Evolutionary conservation across 2,797 vertebrate genomes (phyloP).

Genomic region (Sebastes hubbsi): DNA sequence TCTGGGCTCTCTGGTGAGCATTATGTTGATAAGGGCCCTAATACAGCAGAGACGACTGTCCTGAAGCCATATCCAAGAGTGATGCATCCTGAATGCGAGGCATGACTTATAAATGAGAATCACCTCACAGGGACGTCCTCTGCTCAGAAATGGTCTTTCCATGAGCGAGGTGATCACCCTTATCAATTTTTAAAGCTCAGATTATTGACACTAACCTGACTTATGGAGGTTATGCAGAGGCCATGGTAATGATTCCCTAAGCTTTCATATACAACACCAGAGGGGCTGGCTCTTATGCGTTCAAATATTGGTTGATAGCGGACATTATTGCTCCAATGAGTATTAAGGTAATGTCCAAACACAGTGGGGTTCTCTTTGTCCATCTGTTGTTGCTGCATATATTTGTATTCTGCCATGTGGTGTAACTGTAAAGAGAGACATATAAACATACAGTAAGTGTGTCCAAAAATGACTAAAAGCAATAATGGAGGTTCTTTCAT

Average conservation of each 20-base stretch:
- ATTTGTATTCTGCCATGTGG: constrained; percentile 7
- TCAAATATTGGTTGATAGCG: constrained; percentile 42
- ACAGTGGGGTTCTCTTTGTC: constrained; percentile 39
- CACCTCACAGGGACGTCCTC: constrained; percentile 50
- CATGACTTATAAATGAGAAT: constrained; percentile 69
- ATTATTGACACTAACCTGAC: constrained; percentile 81
- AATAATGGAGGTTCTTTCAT: not conserved
- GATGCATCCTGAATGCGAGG: constrained; percentile 45
- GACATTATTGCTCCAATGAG: constrained; percentile 49
- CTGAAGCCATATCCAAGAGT: constrained; percentile 37
- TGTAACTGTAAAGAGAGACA: not conserved
- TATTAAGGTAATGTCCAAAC: constrained; percentile 50
- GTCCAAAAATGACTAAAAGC: not conserved
- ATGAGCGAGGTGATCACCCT: constrained; percentile 67
- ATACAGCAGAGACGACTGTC: constrained; percentile 41
- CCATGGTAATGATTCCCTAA: constrained; percentile 76
- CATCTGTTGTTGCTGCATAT: constrained; percentile 37
- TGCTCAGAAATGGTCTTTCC: constrained; percentile 56
- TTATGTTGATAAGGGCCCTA: constrained; percentile 51
- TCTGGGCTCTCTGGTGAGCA: constrained; percentile 24
- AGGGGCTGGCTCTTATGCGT: constrained; percentile 47
- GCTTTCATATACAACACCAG: constrained; percentile 53
- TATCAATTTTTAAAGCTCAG: constrained; percentile 84
- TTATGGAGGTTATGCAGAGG: constrained; percentile 80
- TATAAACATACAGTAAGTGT: not conserved